A percentile compares a stretch with the other conserved stretches of the same genome.
Conservation (phyloP, 2,797 vertebrate species). For the Spondyliosoma cantharus region DNA sequence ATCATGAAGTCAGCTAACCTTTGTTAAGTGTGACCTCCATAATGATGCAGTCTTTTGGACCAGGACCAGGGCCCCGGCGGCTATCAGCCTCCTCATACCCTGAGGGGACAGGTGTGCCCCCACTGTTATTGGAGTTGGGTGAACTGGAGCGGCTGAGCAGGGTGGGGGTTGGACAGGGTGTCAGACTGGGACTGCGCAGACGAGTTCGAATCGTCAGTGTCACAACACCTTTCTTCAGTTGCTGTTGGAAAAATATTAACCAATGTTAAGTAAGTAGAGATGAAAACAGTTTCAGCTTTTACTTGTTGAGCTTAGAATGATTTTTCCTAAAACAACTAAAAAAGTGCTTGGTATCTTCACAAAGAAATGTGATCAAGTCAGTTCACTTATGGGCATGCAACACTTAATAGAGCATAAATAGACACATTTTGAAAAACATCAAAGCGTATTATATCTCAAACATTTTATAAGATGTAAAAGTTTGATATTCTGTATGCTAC, state of each 20-base stretch:
- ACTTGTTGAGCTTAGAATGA: not conserved
- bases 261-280: not conserved
- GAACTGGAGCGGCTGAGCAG: slow-evolving; percentile 92
- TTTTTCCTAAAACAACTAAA: not conserved
- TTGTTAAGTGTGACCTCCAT: slow-evolving; percentile 96
- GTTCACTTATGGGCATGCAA: not conserved
- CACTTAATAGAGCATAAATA: not conserved
- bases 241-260: slow-evolving; percentile 78
- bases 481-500: not conserved
- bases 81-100: slow-evolving; percentile 81
- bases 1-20: slow-evolving; percentile 47
- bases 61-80: slow-evolving; percentile 83
- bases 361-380: not conserved
- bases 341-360: not conserved
- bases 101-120: slow-evolving; percentile 59
- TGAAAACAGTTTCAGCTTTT: not conserved
- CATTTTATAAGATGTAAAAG: not conserved
- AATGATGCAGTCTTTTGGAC: slow-evolving; percentile 94
- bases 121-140: slow-evolving; percentile 88
- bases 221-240: slow-evolving; percentile 95
- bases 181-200: slow-evolving; percentile 94
- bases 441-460: not conserved
- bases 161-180: slow-evolving; percentile 91
- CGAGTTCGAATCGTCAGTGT: slow-evolving; percentile 93
- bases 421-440: not conserved